These are phyloP conservation scores for Dicycla oo DNA, from an alignment of 2,888 invertebrate genomes.

Conservation along the genomic window DNA sequence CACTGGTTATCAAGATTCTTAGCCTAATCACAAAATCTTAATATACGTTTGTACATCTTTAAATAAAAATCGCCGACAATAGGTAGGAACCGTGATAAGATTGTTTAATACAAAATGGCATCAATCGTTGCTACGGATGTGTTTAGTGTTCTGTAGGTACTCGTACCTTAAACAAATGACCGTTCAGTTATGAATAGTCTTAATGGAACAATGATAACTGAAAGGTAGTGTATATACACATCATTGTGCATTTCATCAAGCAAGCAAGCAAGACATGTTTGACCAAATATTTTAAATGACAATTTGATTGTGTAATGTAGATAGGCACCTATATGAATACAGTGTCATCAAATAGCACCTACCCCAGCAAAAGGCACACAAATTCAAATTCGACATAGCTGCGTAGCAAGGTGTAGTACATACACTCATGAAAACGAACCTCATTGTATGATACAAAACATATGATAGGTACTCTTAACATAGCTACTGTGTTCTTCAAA, in stretches of 20 bases:
- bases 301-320: neutral
- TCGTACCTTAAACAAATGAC: neutral
- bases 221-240: too few relatives aligned
- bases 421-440: too few relatives aligned
- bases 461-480: too few relatives aligned
- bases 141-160: neutral
- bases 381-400: too few relatives aligned
- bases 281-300: conserved; percentile 2
- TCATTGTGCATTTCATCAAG: neutral
- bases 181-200: neutral
- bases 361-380: too few relatives aligned
- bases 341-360: neutral
- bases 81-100: neutral
- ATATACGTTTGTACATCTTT: neutral
- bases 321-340: neutral
- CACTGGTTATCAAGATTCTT: neutral
- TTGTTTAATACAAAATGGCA: neutral
- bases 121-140: neutral
- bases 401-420: too few relatives aligned
- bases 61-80: neutral
- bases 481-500: too few relatives aligned
- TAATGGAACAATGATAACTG: too few relatives aligned
- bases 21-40: neutral
- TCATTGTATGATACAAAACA: too few relatives aligned
- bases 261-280: neutral